These are phyloP conservation scores for Peromyscus maniculatus DNA, from an alignment of 2,113 vertebrate species.

Conservation along the genomic window DNA sequence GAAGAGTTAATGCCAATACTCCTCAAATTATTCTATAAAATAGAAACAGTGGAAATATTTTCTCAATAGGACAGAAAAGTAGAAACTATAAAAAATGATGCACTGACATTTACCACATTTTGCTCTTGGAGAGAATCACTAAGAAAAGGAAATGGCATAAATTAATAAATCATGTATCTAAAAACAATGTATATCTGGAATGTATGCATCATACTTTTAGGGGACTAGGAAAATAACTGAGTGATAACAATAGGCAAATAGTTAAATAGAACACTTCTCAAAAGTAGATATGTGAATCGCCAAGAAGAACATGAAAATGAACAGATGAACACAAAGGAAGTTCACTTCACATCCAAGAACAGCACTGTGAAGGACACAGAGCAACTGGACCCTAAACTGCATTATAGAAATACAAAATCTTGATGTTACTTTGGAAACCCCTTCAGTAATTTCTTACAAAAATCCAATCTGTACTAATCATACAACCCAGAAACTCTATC, in stretches of 20 bases:
- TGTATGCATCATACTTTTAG: slow-evolving; percentile 9
- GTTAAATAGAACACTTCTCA: slow-evolving; percentile 22
- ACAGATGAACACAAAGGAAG: slow-evolving; percentile 23
- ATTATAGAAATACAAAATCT: not conserved
- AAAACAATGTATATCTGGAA: not conserved
- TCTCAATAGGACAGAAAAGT: slow-evolving; percentile 22
- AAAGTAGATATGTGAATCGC: not conserved
- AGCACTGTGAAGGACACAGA: not conserved
- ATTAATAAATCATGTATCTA: not conserved
- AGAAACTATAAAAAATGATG: slow-evolving; percentile 31
- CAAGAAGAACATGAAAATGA: slow-evolving; percentile 3
- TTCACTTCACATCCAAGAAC: not conserved
- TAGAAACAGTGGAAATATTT: not conserved
- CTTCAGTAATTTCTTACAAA: slow-evolving; percentile 14
- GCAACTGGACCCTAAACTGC: not conserved
- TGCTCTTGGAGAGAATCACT: slow-evolving; percentile 20
- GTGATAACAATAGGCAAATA: slow-evolving; percentile 47
- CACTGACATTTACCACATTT: slow-evolving; percentile 17
- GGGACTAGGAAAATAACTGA: not conserved
- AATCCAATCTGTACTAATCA: not conserved
- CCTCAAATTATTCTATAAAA: not conserved
- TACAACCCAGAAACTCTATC: not conserved
- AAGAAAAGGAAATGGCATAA: slow-evolving; percentile 42
- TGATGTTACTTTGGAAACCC: not conserved
- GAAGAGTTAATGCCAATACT: not conserved